Percentiles rank a stretch among this genome's conserved stretches.
These are phyloP conservation scores for Drosophila kepulauana DNA, from an alignment of 1,140 invertebrate genomes.

Conservation along the genomic window DNA sequence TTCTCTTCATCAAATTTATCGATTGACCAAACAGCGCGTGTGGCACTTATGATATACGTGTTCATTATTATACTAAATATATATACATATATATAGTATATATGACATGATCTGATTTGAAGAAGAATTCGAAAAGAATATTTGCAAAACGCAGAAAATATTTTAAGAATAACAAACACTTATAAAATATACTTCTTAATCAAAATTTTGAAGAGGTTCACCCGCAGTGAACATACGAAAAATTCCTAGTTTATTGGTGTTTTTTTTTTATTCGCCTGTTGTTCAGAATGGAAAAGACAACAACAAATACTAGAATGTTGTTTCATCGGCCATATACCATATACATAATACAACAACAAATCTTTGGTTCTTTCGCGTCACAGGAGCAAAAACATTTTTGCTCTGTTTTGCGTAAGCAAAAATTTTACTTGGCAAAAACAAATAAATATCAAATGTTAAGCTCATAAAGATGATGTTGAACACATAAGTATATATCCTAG, in stretches of 20 bases:
- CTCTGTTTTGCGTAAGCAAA: slow-evolving; percentile 73
- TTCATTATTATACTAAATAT: slow-evolving; percentile 27
- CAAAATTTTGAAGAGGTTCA: slow-evolving; percentile 27
- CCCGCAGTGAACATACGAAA: not conserved
- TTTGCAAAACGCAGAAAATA: not conserved
- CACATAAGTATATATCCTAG: slow-evolving; percentile 9
- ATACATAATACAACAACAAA: slow-evolving; percentile 26
- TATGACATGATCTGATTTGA: slow-evolving; percentile 29
- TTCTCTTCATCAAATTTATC: slow-evolving; percentile 30
- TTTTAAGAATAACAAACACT: slow-evolving; percentile 22
- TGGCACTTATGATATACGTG: slow-evolving; percentile 37
- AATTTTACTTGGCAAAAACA: slow-evolving; percentile 63
- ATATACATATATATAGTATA: slow-evolving; percentile 13
- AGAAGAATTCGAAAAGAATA: slow-evolving; percentile 46
- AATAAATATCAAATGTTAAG: slow-evolving; percentile 77
- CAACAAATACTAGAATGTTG: slow-evolving; percentile 23
- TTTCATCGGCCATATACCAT: slow-evolving; percentile 14
- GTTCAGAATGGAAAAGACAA: slow-evolving; percentile 23
- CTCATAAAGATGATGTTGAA: slow-evolving; percentile 56
- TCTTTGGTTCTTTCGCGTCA: slow-evolving; percentile 59
- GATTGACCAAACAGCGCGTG: slow-evolving; percentile 48
- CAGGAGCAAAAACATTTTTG: slow-evolving; percentile 49
- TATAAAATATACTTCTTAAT: slow-evolving; percentile 27
- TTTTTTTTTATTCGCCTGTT: not conserved
- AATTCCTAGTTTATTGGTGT: slow-evolving; percentile 14